Evolutionary conservation across 1,140 invertebrate species (phyloP).

Genomic region (Leptinotarsa lineolata): DNA sequence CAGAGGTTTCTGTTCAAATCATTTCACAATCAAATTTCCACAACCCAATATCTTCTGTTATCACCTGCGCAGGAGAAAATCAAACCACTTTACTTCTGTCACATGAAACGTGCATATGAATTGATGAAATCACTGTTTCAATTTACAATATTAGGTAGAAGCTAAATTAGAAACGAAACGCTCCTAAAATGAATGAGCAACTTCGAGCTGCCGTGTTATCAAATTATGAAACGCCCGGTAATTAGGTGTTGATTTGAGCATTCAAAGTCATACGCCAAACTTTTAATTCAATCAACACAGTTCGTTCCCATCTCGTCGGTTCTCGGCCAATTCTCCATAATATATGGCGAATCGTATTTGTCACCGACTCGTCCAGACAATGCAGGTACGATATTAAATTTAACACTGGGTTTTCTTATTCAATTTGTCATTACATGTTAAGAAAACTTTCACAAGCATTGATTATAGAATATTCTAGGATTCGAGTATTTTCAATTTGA

Average conservation of each 20-base stretch:
- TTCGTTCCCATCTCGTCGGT: not conserved
- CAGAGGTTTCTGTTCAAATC: too few relatives aligned
- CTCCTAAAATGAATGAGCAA: conserved; percentile 37
- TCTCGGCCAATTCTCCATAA: not conserved
- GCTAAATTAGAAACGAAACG: conserved; percentile 31
- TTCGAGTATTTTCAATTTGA: too few relatives aligned
- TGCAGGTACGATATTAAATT: too few relatives aligned
- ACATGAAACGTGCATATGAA: conserved; percentile 7
- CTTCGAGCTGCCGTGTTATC: conserved; percentile 37
- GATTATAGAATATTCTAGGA: too few relatives aligned
- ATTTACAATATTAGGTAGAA: conserved; percentile 24
- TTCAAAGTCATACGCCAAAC: conserved; percentile 41
- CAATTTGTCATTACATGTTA: too few relatives aligned
- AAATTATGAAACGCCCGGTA: conserved; percentile 44
- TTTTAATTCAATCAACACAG: conserved; percentile 44
- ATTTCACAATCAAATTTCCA: not conserved
- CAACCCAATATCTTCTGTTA: not conserved
- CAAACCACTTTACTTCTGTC: not conserved
- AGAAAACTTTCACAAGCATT: too few relatives aligned
- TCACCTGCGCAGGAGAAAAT: not conserved
- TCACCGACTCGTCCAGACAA: too few relatives aligned
- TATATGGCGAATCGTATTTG: not conserved
- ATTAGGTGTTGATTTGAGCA: conserved; percentile 46
- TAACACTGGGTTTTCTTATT: too few relatives aligned
- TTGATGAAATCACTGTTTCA: conserved; percentile 26